phyloP scores from a whole-genome alignment of 2,888 invertebrate species.

The Andrena dorsata region DNA sequence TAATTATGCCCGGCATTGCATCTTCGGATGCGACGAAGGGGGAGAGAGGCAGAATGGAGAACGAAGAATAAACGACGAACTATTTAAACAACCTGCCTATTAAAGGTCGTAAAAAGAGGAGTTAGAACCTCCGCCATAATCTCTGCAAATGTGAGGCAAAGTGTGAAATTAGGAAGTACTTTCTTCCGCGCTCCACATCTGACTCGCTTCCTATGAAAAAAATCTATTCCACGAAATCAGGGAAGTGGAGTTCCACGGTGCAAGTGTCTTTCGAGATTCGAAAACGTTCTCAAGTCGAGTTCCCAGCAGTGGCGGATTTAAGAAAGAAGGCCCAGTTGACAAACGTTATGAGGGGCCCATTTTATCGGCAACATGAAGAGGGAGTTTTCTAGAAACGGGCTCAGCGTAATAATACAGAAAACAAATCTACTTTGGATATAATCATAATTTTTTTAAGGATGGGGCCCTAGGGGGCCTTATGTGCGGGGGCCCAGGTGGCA shows the following conservation, averaged over 20 bases:
- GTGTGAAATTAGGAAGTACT: constrained; percentile 44
- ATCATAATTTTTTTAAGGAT: too few species aligned
- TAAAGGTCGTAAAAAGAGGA: constrained; percentile 65
- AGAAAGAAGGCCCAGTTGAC: too few species aligned
- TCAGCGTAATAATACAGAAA: too few species aligned
- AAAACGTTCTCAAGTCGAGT: too few species aligned
- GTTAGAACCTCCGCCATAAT: constrained; percentile 16
- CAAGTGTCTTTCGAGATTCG: too few species aligned
- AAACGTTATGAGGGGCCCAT: too few species aligned
- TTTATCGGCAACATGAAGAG: too few species aligned
- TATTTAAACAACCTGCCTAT: constrained; percentile 62
- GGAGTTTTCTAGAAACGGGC: too few species aligned
- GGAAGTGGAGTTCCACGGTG: background rate
- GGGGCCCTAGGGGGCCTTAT: too few species aligned
- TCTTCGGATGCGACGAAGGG: constrained; percentile 19
- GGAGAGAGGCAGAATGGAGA: background rate
- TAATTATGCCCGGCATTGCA: constrained; percentile 59
- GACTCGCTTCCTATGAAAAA: background rate
- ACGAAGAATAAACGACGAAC: constrained; percentile 34
- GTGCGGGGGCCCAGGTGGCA: too few species aligned
- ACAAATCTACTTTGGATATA: too few species aligned
- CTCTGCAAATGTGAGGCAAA: constrained; percentile 8
- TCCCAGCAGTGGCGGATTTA: too few species aligned
- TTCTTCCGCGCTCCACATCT: constrained; percentile 14
- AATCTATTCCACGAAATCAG: background rate